A percentile compares a stretch with the other conserved stretches of the same genome.
These are phyloP conservation scores for Oligia fasciuncula DNA, from an alignment of 2,888 invertebrate genomes.

Conservation along the genomic window DNA sequence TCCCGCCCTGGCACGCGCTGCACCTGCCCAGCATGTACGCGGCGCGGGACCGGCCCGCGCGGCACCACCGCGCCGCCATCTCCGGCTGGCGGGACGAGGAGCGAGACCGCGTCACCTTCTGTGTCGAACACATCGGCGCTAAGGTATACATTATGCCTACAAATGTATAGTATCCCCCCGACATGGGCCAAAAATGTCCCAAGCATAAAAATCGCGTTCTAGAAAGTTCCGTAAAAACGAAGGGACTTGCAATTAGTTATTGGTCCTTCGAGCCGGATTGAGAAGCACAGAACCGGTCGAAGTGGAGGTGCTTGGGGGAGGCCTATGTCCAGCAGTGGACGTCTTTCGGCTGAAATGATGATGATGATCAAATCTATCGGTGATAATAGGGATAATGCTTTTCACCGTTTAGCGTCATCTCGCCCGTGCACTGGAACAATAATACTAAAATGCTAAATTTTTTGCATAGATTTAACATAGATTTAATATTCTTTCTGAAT, in stretches of 20 bases:
- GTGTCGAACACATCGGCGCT: constrained; percentile 96
- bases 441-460: no score
- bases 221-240: not conserved
- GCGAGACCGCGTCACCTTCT: constrained; percentile 94
- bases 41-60: constrained; percentile 93
- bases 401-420: not conserved
- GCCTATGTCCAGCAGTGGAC: no score
- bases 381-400: no score
- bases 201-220: no score
- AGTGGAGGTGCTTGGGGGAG: no score
- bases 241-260: no score
- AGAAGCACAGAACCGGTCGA: no score
- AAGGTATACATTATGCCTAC: not conserved
- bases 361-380: not conserved
- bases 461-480: no score
- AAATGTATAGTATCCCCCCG: not conserved
- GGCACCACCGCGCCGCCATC: constrained; percentile 94
- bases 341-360: no score
- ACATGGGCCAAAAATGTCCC: not conserved
- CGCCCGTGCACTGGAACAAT: not conserved
- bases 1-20: constrained; percentile 97
- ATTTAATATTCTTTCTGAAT: no score
- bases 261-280: no score
- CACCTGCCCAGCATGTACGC: constrained; percentile 95
- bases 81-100: constrained; percentile 98